phyloP scores from a whole-genome alignment of 1,140 invertebrate genomes.

The Cherax destructor region DNA sequence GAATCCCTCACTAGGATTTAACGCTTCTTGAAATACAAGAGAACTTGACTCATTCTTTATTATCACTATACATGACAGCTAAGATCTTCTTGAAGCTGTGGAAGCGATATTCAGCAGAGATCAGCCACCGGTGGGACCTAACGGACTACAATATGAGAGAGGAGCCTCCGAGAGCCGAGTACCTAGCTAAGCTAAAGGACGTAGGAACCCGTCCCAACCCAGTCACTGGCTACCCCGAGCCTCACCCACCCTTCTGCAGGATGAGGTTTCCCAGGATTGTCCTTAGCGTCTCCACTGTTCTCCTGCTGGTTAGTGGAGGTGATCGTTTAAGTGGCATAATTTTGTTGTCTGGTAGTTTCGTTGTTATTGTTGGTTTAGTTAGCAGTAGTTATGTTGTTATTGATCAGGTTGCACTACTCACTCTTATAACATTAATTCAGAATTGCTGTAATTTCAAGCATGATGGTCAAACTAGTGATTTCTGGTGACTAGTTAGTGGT shows the following conservation, averaged over 20 bases:
- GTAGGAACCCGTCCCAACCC: background rate
- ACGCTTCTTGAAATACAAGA: too few relatives aligned
- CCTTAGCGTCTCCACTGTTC: background rate
- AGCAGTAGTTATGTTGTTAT: too few relatives aligned
- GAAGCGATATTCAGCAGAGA: background rate
- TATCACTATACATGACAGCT: background rate
- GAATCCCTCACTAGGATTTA: too few relatives aligned
- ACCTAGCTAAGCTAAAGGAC: background rate
- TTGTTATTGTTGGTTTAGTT: too few relatives aligned
- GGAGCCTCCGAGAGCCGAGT: background rate
- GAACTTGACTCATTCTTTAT: too few relatives aligned
- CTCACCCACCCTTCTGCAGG: background rate
- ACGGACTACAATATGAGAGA: background rate
- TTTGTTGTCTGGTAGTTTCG: too few relatives aligned
- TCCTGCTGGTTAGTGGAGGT: background rate
- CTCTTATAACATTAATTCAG: too few relatives aligned
- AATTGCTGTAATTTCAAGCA: too few relatives aligned
- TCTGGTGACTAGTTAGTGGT: too few relatives aligned
- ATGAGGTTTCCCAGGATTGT: background rate
- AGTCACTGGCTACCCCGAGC: background rate
- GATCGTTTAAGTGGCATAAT: too few relatives aligned
- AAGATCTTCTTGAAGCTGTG: background rate
- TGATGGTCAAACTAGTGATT: too few relatives aligned
- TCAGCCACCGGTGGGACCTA: background rate
- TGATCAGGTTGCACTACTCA: too few relatives aligned